Evolutionary conservation across 2,113 vertebrate genomes (phyloP).

Genomic region (Notothenia coriiceps): DNA sequence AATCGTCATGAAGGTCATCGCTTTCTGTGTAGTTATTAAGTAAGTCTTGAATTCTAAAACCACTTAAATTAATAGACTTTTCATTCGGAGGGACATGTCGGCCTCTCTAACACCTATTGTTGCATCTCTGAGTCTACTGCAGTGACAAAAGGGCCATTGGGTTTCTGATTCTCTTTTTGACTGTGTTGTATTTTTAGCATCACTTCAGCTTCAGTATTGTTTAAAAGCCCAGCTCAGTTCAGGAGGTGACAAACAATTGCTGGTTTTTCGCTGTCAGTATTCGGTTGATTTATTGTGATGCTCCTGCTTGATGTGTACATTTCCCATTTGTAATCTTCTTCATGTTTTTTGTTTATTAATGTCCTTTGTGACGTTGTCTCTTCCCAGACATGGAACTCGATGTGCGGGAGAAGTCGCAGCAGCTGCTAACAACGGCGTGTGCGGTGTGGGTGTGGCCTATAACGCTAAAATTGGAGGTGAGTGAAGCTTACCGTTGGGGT

Average conservation of each 20-base stretch:
- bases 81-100: neutral
- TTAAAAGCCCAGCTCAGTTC: conserved; percentile 14
- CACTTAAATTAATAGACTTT: neutral
- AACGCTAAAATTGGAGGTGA: conserved; percentile 95
- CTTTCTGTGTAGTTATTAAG: neutral
- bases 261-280: conserved; percentile 14
- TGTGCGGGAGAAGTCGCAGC: conserved; percentile 96
- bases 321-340: neutral
- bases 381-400: conserved; percentile 91
- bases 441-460: conserved; percentile 94
- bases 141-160: conserved; percentile 1
- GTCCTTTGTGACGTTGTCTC: conserved; percentile 1
- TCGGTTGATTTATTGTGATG: neutral
- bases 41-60: neutral
- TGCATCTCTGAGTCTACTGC: neutral
- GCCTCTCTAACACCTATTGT: conserved; percentile 1
- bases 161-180: conserved; percentile 31
- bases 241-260: neutral
- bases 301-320: neutral
- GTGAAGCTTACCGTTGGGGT: conserved; percentile 18
- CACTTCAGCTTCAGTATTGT: conserved; percentile 25
- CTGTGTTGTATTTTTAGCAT: conserved; percentile 33
- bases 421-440: conserved; percentile 92
- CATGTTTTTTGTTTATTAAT: neutral
- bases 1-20: neutral